Conservation (phyloP, 2,113 vertebrate species). For the Delphinus delphis region DNA sequence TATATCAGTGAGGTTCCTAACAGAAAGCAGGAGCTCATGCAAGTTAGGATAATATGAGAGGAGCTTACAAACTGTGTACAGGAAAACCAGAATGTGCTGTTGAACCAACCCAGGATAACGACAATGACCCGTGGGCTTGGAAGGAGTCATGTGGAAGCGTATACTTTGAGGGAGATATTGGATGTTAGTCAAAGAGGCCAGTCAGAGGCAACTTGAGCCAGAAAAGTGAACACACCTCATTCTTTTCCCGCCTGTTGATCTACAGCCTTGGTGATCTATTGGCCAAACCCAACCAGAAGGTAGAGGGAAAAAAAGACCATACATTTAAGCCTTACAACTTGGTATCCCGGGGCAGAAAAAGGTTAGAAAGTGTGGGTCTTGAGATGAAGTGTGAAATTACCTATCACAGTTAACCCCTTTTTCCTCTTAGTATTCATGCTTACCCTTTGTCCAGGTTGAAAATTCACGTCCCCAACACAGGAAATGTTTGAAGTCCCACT, state of each 20-base stretch:
- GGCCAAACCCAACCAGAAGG: neutral
- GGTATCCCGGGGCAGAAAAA: neutral
- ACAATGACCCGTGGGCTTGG: neutral
- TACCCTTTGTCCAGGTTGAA: neutral
- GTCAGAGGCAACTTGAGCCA: neutral
- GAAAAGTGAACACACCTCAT: neutral
- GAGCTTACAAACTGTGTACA: neutral
- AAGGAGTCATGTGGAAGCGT: neutral
- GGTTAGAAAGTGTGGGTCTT: neutral
- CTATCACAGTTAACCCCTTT: neutral
- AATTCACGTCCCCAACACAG: neutral
- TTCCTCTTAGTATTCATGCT: neutral
- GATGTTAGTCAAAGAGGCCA: neutral
- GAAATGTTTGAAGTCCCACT: neutral
- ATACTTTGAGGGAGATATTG: neutral
- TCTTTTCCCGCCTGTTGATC: neutral
- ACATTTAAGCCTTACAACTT: neutral
- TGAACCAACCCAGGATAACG: neutral
- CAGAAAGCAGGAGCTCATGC: neutral
- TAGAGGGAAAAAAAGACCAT: neutral
- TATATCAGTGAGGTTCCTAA: neutral
- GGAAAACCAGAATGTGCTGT: neutral
- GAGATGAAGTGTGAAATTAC: neutral
- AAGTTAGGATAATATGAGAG: neutral
- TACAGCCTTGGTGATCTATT: neutral